Evolutionary conservation across 2,797 vertebrate genomes (phyloP).

Genomic region (Steatocranus sp.): DNA sequence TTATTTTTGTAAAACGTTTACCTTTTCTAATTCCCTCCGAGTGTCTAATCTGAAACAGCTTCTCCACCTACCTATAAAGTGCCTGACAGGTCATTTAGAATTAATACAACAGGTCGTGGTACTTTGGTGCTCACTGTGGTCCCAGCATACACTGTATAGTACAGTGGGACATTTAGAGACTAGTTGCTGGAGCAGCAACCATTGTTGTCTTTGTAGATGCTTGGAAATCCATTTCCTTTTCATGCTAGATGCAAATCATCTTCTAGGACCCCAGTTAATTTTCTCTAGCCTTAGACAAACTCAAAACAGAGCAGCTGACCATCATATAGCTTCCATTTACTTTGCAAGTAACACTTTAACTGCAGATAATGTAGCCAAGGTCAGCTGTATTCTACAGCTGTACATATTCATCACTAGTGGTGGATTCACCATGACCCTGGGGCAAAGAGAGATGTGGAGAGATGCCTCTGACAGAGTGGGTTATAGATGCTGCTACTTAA

Average conservation of each 20-base stretch:
- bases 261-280: not conserved
- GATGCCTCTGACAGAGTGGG: slow-evolving; percentile 19
- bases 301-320: slow-evolving; percentile 9
- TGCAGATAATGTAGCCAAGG: slow-evolving; percentile 63
- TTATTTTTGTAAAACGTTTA: slow-evolving; percentile 75
- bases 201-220: slow-evolving; percentile 32
- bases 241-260: slow-evolving; percentile 24
- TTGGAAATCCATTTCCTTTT: slow-evolving; percentile 26
- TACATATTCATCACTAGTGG: slow-evolving; percentile 47
- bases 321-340: slow-evolving; percentile 24
- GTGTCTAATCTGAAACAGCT: slow-evolving; percentile 60
- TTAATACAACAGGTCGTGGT: slow-evolving; percentile 46
- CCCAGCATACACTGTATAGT: slow-evolving; percentile 44
- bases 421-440: slow-evolving; percentile 40
- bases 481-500: slow-evolving; percentile 41
- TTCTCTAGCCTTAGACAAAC: not conserved
- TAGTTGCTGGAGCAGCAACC: slow-evolving; percentile 31
- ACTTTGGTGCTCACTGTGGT: slow-evolving; percentile 66
- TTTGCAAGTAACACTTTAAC: slow-evolving; percentile 76
- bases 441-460: slow-evolving; percentile 14
- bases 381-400: slow-evolving; percentile 40
- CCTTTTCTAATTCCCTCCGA: slow-evolving; percentile 60
- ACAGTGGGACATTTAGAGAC: slow-evolving; percentile 42
- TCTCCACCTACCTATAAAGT: slow-evolving; percentile 46
- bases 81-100: slow-evolving; percentile 40